Evolutionary conservation across 2,113 vertebrate genomes (phyloP).

Genomic region (Psammodynastes pulverulentus): DNA sequence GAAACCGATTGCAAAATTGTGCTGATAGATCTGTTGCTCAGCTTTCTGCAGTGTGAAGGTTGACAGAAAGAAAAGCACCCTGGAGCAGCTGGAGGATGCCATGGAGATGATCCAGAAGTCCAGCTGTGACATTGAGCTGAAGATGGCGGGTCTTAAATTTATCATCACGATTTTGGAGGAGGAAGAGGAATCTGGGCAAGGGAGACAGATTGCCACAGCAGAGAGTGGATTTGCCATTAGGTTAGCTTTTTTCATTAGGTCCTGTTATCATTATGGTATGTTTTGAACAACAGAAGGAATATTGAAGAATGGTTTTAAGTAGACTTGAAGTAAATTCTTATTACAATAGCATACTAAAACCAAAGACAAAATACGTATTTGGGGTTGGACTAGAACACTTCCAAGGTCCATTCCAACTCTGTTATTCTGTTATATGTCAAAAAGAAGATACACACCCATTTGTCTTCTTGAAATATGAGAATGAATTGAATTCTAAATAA

Average conservation of each 20-base stretch:
- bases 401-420: too few species aligned
- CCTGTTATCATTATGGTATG: slow-evolving; percentile 21
- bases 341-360: not conserved
- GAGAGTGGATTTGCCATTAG: slow-evolving; percentile 44
- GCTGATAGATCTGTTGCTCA: slow-evolving; percentile 36
- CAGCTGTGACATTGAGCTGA: slow-evolving; percentile 65
- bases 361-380: not conserved
- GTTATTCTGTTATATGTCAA: not conserved
- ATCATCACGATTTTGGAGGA: slow-evolving; percentile 78
- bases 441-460: not conserved
- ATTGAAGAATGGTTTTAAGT: not conserved
- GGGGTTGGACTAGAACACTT: too few species aligned
- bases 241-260: slow-evolving; percentile 51
- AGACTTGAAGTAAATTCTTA: not conserved
- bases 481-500: not conserved
- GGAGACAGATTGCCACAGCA: slow-evolving; percentile 12
- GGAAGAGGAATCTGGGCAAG: slow-evolving; percentile 63
- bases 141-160: slow-evolving; percentile 74
- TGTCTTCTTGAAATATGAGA: not conserved
- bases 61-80: slow-evolving; percentile 64
- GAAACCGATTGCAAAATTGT: slow-evolving; percentile 2
- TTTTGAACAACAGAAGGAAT: not conserved
- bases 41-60: slow-evolving; percentile 70
- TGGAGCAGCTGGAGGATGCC: slow-evolving; percentile 72
- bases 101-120: slow-evolving; percentile 77